phyloP scores from a whole-genome alignment of 1,140 invertebrate species.

The Potamilus streckersoni region DNA sequence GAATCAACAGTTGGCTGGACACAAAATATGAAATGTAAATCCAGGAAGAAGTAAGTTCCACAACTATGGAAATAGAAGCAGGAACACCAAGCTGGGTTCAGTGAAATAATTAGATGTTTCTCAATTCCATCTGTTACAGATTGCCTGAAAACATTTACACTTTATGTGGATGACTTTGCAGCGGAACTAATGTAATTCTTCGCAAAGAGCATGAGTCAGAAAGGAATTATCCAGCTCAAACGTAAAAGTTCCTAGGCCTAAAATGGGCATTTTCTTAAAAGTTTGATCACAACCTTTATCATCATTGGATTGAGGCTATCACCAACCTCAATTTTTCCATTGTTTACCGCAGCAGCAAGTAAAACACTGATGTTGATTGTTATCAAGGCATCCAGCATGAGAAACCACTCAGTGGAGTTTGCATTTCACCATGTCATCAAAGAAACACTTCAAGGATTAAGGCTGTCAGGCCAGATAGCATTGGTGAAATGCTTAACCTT shows the following conservation, averaged over 20 bases:
- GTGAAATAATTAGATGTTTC: not conserved
- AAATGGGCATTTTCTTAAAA: conserved; percentile 13
- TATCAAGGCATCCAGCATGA: no score
- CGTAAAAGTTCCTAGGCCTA: conserved; percentile 1
- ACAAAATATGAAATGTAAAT: no score
- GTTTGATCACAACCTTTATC: not conserved
- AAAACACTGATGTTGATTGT: no score
- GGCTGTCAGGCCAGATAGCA: no score
- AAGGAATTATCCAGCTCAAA: conserved; percentile 9
- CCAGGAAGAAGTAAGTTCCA: not conserved
- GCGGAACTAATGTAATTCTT: not conserved
- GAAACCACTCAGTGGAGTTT: no score
- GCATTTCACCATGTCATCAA: no score
- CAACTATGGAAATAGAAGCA: conserved; percentile 9
- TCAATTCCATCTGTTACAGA: not conserved
- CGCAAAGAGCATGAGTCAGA: conserved; percentile 13
- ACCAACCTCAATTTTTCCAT: no score
- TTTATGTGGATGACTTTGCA: not conserved
- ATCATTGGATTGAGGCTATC: no score
- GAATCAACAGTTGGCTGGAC: no score
- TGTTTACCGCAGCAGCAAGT: no score
- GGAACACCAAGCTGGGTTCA: not conserved
- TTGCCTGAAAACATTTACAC: conserved; percentile 4
- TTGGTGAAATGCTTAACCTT: no score
- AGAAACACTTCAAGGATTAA: no score